These are phyloP conservation scores for Dermatophagoides farinae DNA, from an alignment of 1,140 invertebrate genomes.

Conservation along the genomic window DNA sequence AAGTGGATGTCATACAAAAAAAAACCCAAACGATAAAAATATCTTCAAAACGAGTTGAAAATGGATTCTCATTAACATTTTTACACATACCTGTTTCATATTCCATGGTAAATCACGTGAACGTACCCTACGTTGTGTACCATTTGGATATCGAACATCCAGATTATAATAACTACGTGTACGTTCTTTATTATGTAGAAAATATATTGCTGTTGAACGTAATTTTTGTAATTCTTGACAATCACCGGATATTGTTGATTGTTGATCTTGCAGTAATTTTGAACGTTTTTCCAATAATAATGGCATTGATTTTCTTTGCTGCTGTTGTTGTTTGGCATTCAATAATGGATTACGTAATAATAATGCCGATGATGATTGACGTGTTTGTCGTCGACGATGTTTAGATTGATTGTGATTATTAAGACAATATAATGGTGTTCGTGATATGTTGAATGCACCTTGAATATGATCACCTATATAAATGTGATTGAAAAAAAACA, in stretches of 20 bases:
- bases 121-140: conserved; percentile 1
- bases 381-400: background rate
- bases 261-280: background rate
- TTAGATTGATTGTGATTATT: background rate
- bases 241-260: background rate
- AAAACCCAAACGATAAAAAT: no score
- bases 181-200: conserved; percentile 6
- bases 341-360: no score
- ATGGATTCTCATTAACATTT: background rate
- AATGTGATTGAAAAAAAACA: conserved; percentile 1
- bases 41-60: no score
- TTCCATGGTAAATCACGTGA: conserved; percentile 6
- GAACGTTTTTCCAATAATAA: no score
- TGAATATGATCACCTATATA: conserved; percentile 11
- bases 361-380: no score
- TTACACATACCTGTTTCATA: conserved; percentile 10
- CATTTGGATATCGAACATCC: conserved; percentile 4
- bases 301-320: no score
- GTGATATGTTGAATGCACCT: conserved; percentile 10
- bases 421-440: background rate
- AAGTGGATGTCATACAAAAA: no score
- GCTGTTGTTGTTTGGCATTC: no score
- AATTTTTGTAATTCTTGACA: conserved; percentile 4
- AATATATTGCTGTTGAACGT: conserved; percentile 4
- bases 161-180: conserved; percentile 5